These are phyloP conservation scores for Baccha elongata DNA, from an alignment of 2,888 invertebrate species.

Conservation along the genomic window DNA sequence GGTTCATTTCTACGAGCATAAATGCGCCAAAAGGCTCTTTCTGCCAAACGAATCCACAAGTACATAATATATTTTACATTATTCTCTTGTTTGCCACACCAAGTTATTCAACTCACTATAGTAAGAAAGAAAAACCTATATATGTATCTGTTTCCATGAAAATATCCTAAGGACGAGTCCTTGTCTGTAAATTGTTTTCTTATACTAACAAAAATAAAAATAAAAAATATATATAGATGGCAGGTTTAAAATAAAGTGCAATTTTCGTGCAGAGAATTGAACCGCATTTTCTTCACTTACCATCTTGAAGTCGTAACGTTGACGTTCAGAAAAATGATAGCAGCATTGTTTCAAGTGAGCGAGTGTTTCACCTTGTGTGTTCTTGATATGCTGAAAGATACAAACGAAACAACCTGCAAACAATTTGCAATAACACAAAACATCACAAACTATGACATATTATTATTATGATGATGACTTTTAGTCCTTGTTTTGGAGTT, in stretches of 20 bases:
- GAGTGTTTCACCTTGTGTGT: conserved; percentile 18
- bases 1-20: neutral
- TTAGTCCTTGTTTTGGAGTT: conserved; percentile 40
- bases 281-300: conserved; percentile 37
- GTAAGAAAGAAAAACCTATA: neutral
- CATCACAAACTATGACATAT: conserved; percentile 42
- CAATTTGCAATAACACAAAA: conserved; percentile 41
- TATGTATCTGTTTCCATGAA: conserved; percentile 21
- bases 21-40: neutral
- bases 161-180: conserved; percentile 44
- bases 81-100: conserved; percentile 9
- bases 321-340: conserved; percentile 13
- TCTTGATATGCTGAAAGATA: conserved; percentile 24
- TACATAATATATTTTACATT: neutral
- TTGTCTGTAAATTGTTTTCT: conserved; percentile 38
- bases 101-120: conserved; percentile 27
- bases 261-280: conserved; percentile 51
- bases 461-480: conserved; percentile 47
- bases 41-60: conserved; percentile 7
- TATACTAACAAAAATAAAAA: neutral
- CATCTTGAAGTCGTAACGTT: conserved; percentile 3
- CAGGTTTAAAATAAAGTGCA: conserved; percentile 66
- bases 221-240: conserved; percentile 14
- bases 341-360: too few species aligned
- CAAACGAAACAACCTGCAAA: conserved; percentile 45